Evolutionary conservation across 2,113 vertebrate genomes (phyloP), one percentile per base, ranked within the genome.

Genomic region (Camelus bactrianus): DNA sequence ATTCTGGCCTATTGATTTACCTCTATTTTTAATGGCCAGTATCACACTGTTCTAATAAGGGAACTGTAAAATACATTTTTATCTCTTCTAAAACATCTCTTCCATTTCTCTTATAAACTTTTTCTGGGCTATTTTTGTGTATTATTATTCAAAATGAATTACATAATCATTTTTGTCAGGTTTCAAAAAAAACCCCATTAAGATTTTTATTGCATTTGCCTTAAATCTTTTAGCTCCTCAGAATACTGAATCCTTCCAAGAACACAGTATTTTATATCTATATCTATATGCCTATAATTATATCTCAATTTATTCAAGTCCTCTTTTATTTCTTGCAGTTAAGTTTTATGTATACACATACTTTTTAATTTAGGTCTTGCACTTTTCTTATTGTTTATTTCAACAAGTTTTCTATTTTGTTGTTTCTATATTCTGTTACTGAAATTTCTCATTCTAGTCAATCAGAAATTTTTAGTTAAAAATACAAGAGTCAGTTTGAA

Each of bases 361-460:
- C 28, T 8, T 75, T 73, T 54, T 10, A 42, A 72, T 73, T 89
- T 82, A 72, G 11, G 14, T 69, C 38, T 84, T 83, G 0, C 0
- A 88, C 13, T 95, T 94, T 94, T 95, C n/a, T 91, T 75, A 48
- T 20, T 75, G 35, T 35, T 73, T 93, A 81, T 69, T 84, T 89
- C 35, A 85, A 85, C 1, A 52, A 85, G 67, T 54, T 76, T 73
- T 77, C 48, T 93, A 64, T 93, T 94, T 70, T 86, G 50, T 73
- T 77, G 5, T 77, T 24, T 35, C 50, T n/a, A 76, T 52, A 54
- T 77, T 77, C 19, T 94, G 3, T 88, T 95, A 69, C 52, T 94
- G 20, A 35, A 82, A 96, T 56, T 82, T 92, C 12, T 79, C 32
- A 93, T 90, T 91, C 28, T 56, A 67, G 20, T 83, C 8, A 72